Evolutionary conservation across 2,888 invertebrate species (phyloP), one percentile per base, ranked within the genome.

Genomic region (Stictocephala bisonia): DNA sequence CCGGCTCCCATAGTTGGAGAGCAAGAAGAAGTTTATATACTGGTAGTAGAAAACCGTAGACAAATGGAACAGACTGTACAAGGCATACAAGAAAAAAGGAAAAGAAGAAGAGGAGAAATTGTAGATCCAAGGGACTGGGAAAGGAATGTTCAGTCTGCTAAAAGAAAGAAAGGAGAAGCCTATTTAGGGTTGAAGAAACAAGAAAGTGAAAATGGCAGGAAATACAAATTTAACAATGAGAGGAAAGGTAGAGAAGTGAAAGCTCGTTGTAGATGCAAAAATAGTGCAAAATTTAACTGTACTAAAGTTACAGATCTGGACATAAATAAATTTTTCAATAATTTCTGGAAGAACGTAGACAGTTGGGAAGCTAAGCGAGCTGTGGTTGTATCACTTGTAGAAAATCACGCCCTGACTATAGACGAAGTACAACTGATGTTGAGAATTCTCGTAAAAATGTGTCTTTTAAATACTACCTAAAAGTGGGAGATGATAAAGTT

Each of bases 151-250:
- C 26, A 22, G 41, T 15, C 60, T 26, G 60, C 41, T 71, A 60
- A 71, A 71, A 71, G 71, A 44, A 71, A 24, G 40, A 71, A 24
- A 58, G 71, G 71, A 15, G 71, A 71, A 60, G 2, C 4, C 4
- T 71, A 71, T 58, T 40, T 71, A 20, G 71, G 71, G 15, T 26
- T 71, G 44, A 71, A 71, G 26, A 71, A 71, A 26, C 71, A 60
- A 60, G 58, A 58, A 11, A 26, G 41, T 58, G 71, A 29, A 27
- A n/a, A n/a, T n/a, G n/a, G n/a, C n/a, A n/a, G n/a, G n/a, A 70
- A 70, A 35, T 71, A 71, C 15, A 41, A 56, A 40, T 22, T 71
- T 60, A 22, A 9, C 22, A 41, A 24, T 71, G 60, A 71, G 24
- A 58, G 27, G 18, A 27, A 71, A 27, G 41, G 26, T 13, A 71